Base-by-base conservation (phyloP, 2,888 invertebrate species). In the Philhelius pedissequus region DNA sequence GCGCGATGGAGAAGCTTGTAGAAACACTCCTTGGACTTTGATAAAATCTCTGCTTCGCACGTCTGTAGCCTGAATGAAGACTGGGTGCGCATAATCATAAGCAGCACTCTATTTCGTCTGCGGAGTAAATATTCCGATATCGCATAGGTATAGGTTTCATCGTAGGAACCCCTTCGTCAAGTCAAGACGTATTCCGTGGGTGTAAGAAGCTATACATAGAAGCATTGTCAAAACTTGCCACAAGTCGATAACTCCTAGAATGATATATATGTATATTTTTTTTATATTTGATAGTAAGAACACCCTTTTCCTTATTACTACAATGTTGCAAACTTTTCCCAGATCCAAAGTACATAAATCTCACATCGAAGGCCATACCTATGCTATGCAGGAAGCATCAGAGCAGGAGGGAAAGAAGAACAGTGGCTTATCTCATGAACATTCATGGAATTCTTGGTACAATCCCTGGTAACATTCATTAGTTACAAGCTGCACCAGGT, bases 361-460 rank as follows among this genome's bases (percentile, higher is more conserved):
- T 27, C 20, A 48, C 25, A 52, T 62, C n/a, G 20, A 25, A 20
- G 18, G 27, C 15, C 25, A 15, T 7, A 54, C 2, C 4, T 18
- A 11, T 45, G 8, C 9, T 4, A 48, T 1, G 7, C 7, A n/a
- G n/a, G 4, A 22, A 3, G 7, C 2, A 5, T 2, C 2, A 11
- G 8, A 22, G 35, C 1, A 5, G 22, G 13, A n/a, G 35, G 1
- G 1, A 2, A 1, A n/a, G 8, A 7, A 8, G 32, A 20, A 58
- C 18, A 4, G 32, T 18, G 22, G 56, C 66, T 25, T 35, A 56
- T 58, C 75, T 75, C 66, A 66, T 74, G 74, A 43, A 56, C 56
- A 75, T 68, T 66, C 56, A 75, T 75, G 27, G 56, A 66, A 66
- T 58, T 45, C 56, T 68, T 68, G 25, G n/a, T 54, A 5, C 38